Conservation (phyloP, 2,888 invertebrate genomes). For the Rhingia rostrata region DNA sequence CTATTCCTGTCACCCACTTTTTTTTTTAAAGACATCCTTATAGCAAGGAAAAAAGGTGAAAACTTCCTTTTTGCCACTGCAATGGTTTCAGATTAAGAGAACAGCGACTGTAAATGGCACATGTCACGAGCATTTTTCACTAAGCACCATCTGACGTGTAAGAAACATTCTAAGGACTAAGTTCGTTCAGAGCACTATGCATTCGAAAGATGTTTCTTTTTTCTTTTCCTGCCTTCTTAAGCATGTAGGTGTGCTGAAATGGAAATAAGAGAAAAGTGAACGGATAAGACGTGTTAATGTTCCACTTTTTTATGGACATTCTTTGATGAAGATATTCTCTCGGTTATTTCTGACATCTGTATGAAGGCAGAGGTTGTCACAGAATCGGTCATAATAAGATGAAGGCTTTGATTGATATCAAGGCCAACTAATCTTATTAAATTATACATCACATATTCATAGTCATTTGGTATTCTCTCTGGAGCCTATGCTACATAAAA, state of each 20-base stretch:
- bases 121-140: slow-evolving; percentile 57
- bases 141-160: slow-evolving; percentile 37
- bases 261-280: not conserved
- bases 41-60: slow-evolving; percentile 11
- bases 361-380: too few relatives aligned
- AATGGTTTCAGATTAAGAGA: slow-evolving; percentile 42
- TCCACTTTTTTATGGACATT: not conserved
- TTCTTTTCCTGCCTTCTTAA: not conserved
- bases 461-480: not conserved
- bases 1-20: slow-evolving; percentile 34
- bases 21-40: slow-evolving; percentile 46
- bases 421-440: not conserved
- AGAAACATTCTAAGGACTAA: slow-evolving; percentile 22
- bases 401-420: not conserved
- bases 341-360: not conserved
- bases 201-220: not conserved
- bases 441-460: not conserved
- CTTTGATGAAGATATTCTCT: not conserved
- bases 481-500: not conserved
- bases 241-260: slow-evolving; percentile 14
- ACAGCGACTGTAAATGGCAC: slow-evolving; percentile 58
- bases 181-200: slow-evolving; percentile 4
- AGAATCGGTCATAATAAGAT: too few relatives aligned
- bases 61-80: slow-evolving; percentile 26
- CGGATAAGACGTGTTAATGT: slow-evolving; percentile 41